Evolutionary conservation across 2,113 vertebrate genomes (phyloP), one percentile per base, ranked within the genome.

Genomic region (Archilochus colubris): DNA sequence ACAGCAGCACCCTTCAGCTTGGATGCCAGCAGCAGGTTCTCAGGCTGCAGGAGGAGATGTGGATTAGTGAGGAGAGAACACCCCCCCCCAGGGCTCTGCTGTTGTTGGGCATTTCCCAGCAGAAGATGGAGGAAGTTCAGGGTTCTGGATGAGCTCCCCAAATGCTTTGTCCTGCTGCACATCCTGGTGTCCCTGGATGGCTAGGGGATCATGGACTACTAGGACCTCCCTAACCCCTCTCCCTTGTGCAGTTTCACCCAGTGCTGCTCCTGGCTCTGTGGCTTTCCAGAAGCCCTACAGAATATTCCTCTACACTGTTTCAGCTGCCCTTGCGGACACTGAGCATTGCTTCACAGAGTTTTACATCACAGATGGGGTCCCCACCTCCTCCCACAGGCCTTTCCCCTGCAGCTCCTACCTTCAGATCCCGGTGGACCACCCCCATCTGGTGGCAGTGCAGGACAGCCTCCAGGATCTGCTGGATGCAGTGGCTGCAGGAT

Each of bases 401-500:
- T 51, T 57, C 25, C 46, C 25, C 43, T 81, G 82, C 55, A 53
- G 40, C 36, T 80, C 97, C 96, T 94, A 98, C 98, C 98, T 99
- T 99, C 87, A 99, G 97, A 94, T 99, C 98, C 61, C 98, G 97
- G 86, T 99, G 98, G 46, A 99, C 98, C 86, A 99, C 98, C 31
- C 98, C 98, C 98, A 98, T 99, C 97, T 99, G 98, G 92, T 99
- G 98, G 93, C 98, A 98, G 57, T 99, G 98, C 53, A 99, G 97
- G 73, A 99, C 98, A 0, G 98, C 98, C 92, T 99, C 98, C 95
- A 99, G 94, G 90, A 99, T 99, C 92, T 96, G 96, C 86, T 96
- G 96, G 92, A 96, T 96, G 86, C 96, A 96, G 73, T 96, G 96
- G 82, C 96, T 96, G 92, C 3, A 4, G 62, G 73, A 81, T 68